These are phyloP conservation scores for Sterna hirundo DNA, from an alignment of 2,113 vertebrate species.

Conservation along the genomic window DNA sequence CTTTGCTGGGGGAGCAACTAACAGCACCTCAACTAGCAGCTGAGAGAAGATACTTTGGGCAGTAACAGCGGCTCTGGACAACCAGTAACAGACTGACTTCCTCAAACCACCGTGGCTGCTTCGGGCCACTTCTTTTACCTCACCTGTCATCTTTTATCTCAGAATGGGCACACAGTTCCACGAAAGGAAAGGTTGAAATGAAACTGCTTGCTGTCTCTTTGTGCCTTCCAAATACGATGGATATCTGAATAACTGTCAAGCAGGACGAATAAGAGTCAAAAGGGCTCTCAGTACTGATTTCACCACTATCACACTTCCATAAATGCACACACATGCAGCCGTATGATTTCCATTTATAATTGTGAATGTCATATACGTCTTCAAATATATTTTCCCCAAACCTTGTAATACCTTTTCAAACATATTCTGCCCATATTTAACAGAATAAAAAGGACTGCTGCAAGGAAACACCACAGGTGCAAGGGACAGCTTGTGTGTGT, in stretches of 20 bases:
- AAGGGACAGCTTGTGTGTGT: neutral
- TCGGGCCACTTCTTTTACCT: neutral
- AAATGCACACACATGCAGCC: rapidly evolving
- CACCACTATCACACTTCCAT: neutral
- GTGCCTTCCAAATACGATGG: neutral
- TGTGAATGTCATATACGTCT: neutral
- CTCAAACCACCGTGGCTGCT: neutral
- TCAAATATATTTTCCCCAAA: neutral
- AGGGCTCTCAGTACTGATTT: neutral
- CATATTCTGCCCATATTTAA: neutral
- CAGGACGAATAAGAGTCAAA: neutral
- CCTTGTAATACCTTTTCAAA: neutral
- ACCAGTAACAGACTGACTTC: neutral
- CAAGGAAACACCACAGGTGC: neutral
- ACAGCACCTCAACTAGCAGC: neutral
- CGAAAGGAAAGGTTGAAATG: neutral
- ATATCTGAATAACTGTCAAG: neutral
- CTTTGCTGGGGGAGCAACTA: neutral
- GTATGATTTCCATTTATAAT: neutral
- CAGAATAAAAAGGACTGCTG: neutral
- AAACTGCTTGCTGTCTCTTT: neutral
- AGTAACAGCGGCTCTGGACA: neutral
- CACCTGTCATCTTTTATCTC: neutral
- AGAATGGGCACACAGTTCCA: neutral
- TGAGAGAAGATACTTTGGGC: neutral